A percentile compares a stretch with the other conserved stretches of the same genome.
Conservation (phyloP, 2,888 invertebrate species). For the Miltochrista miniata region DNA sequence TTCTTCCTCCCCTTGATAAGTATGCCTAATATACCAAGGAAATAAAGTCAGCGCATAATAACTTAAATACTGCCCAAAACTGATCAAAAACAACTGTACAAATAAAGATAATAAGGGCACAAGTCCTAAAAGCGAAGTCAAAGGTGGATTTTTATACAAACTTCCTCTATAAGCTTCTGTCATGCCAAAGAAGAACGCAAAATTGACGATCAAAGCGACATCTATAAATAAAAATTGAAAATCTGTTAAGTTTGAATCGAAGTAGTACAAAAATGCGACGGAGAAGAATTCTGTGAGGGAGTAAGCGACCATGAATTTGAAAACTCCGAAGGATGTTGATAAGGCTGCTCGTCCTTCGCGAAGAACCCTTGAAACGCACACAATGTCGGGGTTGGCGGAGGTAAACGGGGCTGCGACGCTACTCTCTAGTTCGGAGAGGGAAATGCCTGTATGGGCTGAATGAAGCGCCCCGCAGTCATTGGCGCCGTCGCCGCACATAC, state of each 20-base stretch:
- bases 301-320: constrained; percentile 99
- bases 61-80: constrained; percentile 86
- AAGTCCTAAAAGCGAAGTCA: constrained; percentile 90
- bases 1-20: constrained; percentile 80
- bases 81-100: constrained; percentile 87
- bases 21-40: constrained; percentile 81
- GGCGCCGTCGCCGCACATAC: constrained; percentile 99
- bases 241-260: constrained; percentile 94
- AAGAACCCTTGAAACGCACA: constrained; percentile 91
- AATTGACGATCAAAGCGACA: constrained; percentile 93
- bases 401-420: constrained; percentile 98
- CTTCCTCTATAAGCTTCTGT: constrained; percentile 90
- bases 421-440: constrained; percentile 95
- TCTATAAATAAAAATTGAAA: constrained; percentile 96
- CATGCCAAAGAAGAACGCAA: constrained; percentile 96
- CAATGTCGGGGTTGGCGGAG: constrained; percentile 92
- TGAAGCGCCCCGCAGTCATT: constrained; percentile 98
- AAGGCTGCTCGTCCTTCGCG: constrained; percentile 96
- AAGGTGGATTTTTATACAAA: constrained; percentile 90
- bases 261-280: constrained; percentile 94
- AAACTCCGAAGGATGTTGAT: constrained; percentile 97
- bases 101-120: constrained; percentile 90
- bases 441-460: constrained; percentile 96
- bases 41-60: constrained; percentile 86
- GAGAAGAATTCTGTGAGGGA: constrained; percentile 96